A percentile compares a stretch with the other conserved stretches of the same genome.
Conservation (phyloP, 2,113 vertebrate species). For the Tetrao urogallus region DNA sequence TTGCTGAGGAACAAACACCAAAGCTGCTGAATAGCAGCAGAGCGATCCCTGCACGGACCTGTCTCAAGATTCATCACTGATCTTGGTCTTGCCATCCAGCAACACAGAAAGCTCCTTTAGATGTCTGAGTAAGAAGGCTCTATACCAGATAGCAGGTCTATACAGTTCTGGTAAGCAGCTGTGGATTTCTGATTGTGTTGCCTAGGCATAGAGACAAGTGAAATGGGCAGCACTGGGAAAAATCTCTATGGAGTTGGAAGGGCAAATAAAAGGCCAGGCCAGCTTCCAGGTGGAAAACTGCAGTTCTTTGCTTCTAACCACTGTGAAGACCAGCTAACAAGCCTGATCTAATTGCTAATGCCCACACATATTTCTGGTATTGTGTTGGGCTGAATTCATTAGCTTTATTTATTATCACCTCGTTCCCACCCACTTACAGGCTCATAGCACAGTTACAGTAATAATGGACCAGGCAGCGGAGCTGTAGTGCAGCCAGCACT, state of each 20-base stretch:
- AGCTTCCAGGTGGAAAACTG: neutral
- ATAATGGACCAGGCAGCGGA: fast-evolving
- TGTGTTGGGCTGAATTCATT: neutral
- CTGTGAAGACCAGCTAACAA: neutral
- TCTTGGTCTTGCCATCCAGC: neutral
- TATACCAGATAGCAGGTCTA: neutral
- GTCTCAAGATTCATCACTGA: neutral
- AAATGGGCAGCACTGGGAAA: neutral
- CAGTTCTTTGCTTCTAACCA: neutral
- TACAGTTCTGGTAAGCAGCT: neutral
- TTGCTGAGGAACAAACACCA: neutral
- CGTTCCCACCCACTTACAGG: neutral
- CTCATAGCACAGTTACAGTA: neutral
- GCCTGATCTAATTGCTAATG: neutral
- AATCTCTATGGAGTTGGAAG: neutral
- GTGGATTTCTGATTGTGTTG: neutral
- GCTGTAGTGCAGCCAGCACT: neutral
- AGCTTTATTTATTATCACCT: neutral
- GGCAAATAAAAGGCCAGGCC: neutral
- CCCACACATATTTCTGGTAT: neutral
- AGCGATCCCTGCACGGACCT: no score
- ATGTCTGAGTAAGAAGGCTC: neutral
- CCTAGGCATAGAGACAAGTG: neutral
- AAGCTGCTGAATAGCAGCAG: neutral
- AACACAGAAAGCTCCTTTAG: neutral